A percentile compares a stretch with the other conserved stretches of the same genome.
Evolutionary conservation across 2,888 invertebrate genomes (phyloP).

Genomic region (Ischnura elegans): DNA sequence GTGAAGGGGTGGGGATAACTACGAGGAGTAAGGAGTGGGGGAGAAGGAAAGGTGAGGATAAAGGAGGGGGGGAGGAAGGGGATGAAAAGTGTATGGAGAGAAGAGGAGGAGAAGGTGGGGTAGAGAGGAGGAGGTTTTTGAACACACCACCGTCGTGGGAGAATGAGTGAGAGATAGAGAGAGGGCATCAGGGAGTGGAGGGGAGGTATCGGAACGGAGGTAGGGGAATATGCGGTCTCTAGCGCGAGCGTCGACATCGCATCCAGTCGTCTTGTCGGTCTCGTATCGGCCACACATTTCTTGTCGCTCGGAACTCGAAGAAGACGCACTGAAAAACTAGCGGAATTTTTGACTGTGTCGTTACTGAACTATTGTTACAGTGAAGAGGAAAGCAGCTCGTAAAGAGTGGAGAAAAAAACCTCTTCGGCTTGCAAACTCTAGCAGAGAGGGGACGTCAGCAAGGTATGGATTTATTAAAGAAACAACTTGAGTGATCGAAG

Average conservation of each 20-base stretch:
- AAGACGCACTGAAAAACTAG: background rate
- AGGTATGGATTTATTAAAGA: conserved; percentile 31
- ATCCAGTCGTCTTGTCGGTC: conserved; percentile 41
- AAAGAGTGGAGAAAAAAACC: too few relatives aligned
- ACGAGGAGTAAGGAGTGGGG: background rate
- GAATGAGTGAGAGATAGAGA: background rate
- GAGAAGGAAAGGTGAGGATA: background rate
- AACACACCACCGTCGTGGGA: background rate
- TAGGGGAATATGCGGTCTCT: background rate
- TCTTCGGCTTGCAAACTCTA: too few relatives aligned
- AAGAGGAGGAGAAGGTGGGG: background rate
- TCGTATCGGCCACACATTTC: conserved; percentile 54
- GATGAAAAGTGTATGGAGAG: background rate
- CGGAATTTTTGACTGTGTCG: background rate
- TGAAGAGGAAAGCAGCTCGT: background rate
- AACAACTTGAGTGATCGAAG: conserved; percentile 44
- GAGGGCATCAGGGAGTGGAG: background rate
- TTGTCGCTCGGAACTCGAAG: background rate
- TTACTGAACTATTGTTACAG: background rate
- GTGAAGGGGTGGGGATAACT: background rate
- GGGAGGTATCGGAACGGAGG: background rate
- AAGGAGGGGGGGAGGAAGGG: too few relatives aligned
- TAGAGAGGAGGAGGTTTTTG: background rate
- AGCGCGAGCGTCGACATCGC: background rate
- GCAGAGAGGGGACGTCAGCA: background rate